Evolutionary conservation across 2,113 vertebrate genomes (phyloP).

Genomic region (Gracilinanus agilis): DNA sequence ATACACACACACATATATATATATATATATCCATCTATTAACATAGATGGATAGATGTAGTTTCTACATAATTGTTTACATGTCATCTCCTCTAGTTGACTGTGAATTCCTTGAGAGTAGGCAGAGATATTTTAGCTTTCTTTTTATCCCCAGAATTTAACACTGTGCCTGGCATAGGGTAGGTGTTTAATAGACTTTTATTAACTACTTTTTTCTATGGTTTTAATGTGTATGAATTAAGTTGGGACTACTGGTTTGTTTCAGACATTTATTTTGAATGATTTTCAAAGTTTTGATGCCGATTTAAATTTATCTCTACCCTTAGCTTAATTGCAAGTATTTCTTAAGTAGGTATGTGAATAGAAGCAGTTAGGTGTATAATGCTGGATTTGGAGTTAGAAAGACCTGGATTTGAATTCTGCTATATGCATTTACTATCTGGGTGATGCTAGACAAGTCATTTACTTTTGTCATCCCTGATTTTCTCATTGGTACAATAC

Average conservation of each 20-base stretch:
- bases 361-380: neutral
- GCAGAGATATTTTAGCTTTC: neutral
- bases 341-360: neutral
- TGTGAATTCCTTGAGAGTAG: neutral
- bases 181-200: neutral
- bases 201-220: neutral
- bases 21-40: too few relatives aligned
- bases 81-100: neutral
- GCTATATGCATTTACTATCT: too few relatives aligned
- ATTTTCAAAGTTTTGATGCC: neutral
- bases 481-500: too few relatives aligned
- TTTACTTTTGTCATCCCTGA: too few relatives aligned
- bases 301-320: neutral
- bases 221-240: neutral
- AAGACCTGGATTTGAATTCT: too few relatives aligned
- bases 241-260: neutral
- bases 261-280: neutral
- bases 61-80: too few relatives aligned
- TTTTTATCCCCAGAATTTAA: neutral
- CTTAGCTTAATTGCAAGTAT: neutral
- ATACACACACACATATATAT: too few relatives aligned
- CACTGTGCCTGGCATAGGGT: too few relatives aligned
- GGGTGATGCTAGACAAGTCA: too few relatives aligned
- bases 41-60: too few relatives aligned
- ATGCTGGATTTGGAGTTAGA: too few relatives aligned